Percentiles rank a stretch among this genome's conserved stretches.
These are phyloP conservation scores for Rhodophaea formosa DNA, from an alignment of 2,888 invertebrate species.

Conservation along the genomic window DNA sequence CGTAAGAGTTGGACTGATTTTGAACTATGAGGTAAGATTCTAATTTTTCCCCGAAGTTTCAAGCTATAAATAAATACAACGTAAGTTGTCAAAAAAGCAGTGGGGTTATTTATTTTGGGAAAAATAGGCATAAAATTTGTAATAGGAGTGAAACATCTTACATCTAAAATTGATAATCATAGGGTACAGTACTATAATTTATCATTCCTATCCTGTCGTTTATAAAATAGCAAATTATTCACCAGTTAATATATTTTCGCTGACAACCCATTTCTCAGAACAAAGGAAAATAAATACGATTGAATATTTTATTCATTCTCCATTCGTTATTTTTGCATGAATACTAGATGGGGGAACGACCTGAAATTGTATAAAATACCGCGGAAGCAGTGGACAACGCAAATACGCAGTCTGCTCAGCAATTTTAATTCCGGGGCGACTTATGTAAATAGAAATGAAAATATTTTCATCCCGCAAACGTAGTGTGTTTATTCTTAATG, in stretches of 20 bases:
- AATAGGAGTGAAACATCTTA: too few relatives aligned
- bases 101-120: too few relatives aligned
- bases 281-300: slow-evolving; percentile 25
- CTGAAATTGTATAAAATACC: slow-evolving; percentile 31
- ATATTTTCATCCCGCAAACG: slow-evolving; percentile 29
- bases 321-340: slow-evolving; percentile 34
- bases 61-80: too few relatives aligned
- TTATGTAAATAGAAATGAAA: slow-evolving; percentile 36
- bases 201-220: too few relatives aligned
- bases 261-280: not conserved
- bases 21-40: too few relatives aligned
- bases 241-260: not conserved
- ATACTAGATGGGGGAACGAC: slow-evolving; percentile 27
- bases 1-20: too few relatives aligned
- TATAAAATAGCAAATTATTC: too few relatives aligned
- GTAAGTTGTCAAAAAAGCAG: too few relatives aligned
- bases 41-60: too few relatives aligned
- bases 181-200: too few relatives aligned
- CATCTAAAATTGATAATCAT: too few relatives aligned
- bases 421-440: slow-evolving; percentile 36
- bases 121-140: too few relatives aligned
- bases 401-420: slow-evolving; percentile 30
- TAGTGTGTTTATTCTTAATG: slow-evolving; percentile 45
- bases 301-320: slow-evolving; percentile 39
- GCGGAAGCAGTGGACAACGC: slow-evolving; percentile 24